Percentiles rank a stretch among this genome's conserved stretches.
phyloP scores from a whole-genome alignment of 2,113 vertebrate genomes.

The Corythoichthys intestinalis region DNA sequence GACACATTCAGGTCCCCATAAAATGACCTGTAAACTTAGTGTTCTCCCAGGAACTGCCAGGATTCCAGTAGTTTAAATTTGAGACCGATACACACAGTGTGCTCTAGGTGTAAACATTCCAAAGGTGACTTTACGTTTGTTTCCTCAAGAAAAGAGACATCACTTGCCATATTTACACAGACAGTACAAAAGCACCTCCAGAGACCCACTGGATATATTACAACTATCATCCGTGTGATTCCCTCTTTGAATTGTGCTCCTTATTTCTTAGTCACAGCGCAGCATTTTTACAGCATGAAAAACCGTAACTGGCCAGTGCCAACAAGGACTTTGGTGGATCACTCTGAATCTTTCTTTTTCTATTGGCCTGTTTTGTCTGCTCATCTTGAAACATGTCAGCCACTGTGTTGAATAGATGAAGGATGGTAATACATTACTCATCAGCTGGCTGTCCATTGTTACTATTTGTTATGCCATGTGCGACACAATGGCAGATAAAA shows the following conservation, averaged over 20 bases:
- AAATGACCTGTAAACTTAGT: background rate
- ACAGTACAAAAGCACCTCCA: background rate
- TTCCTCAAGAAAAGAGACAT: background rate
- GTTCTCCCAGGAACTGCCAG: background rate
- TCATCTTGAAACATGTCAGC: background rate
- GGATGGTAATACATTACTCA: conserved; percentile 1
- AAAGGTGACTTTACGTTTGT: background rate
- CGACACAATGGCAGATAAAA: background rate
- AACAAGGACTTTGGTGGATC: conserved; percentile 18
- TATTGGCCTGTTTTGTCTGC: background rate
- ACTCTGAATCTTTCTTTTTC: background rate
- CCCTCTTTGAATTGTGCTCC: background rate
- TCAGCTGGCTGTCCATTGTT: too few relatives aligned
- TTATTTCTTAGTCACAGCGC: background rate
- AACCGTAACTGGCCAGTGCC: background rate
- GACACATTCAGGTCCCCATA: too few relatives aligned
- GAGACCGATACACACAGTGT: background rate
- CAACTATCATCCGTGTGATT: background rate
- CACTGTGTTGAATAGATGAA: background rate
- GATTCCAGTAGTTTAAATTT: background rate
- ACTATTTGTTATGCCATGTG: background rate
- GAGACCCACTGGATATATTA: background rate
- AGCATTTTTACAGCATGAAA: background rate
- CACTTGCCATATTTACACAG: background rate
- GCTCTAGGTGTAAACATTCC: background rate